phyloP scores from a whole-genome alignment of 2,888 invertebrate species.

The Meteorus colon region DNA sequence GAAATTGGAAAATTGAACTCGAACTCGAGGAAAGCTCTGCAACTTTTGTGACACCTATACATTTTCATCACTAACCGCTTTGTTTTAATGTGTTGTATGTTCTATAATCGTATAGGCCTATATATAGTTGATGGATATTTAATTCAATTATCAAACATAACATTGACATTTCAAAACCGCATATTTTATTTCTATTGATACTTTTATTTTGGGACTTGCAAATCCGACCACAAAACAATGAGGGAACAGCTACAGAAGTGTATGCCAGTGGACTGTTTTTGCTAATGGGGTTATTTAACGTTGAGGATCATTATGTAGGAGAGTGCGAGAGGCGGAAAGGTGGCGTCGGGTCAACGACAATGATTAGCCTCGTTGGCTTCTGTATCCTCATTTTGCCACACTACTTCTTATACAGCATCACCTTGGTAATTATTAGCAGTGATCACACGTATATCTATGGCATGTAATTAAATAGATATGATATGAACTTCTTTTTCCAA shows the following conservation, averaged over 20 bases:
- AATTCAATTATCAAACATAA: conserved; percentile 3
- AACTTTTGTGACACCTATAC: conserved; percentile 27
- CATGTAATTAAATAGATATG: not conserved
- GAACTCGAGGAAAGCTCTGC: conserved; percentile 54
- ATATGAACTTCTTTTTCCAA: not conserved
- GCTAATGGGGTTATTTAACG: conserved; percentile 36
- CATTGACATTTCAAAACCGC: not conserved
- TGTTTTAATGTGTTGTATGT: not conserved
- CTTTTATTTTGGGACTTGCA: not conserved
- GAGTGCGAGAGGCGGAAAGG: not conserved
- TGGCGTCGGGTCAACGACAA: not conserved
- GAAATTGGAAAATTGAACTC: conserved; percentile 71
- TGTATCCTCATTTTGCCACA: not conserved
- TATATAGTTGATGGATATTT: not conserved
- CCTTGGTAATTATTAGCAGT: conserved; percentile 18
- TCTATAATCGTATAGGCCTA: not conserved
- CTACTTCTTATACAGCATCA: conserved; percentile 26
- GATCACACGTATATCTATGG: not conserved
- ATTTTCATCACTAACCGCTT: conserved; percentile 12
- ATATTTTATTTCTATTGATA: not conserved
- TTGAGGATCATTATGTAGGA: conserved; percentile 30
- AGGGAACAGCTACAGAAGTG: not conserved
- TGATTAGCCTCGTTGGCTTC: conserved; percentile 27
- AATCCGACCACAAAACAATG: not conserved
- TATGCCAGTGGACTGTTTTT: conserved; percentile 33